A percentile compares a stretch with the other conserved stretches of the same genome.
Evolutionary conservation across 2,113 vertebrate genomes (phyloP).

Genomic region (Hippocampus mohnikei): DNA sequence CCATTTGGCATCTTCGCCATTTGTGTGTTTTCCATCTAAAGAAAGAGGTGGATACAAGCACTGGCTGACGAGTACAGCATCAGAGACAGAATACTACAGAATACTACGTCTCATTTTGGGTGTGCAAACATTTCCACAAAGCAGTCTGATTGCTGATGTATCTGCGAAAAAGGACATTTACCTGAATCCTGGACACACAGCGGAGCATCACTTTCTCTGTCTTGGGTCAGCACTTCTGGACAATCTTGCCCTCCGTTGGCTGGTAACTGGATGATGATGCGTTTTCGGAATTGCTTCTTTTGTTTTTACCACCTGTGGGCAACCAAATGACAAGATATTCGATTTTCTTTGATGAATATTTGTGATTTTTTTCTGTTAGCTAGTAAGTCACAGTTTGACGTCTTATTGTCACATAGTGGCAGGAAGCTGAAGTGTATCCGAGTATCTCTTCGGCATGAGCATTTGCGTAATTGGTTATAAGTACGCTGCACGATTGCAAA

Average conservation of each 20-base stretch:
- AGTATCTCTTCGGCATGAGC: no score
- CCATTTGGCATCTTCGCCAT: conserved; percentile 92
- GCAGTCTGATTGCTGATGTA: not conserved
- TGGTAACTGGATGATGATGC: conserved; percentile 85
- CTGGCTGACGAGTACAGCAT: not conserved
- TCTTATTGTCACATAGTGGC: no score
- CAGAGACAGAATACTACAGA: not conserved
- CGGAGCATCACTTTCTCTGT: conserved; percentile 82
- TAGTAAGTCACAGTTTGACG: no score
- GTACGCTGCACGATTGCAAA: no score
- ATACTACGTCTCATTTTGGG: no score
- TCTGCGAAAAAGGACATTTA: conserved; percentile 39
- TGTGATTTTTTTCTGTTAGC: no score
- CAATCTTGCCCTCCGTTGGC: conserved; percentile 91
- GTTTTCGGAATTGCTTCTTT: conserved; percentile 84
- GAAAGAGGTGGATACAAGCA: not conserved
- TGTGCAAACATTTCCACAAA: no score
- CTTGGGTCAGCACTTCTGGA: conserved; percentile 84
- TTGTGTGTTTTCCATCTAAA: conserved; percentile 96
- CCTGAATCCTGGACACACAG: conserved; percentile 84
- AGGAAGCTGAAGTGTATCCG: no score
- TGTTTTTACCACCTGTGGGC: conserved; percentile 65
- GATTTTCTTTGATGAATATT: no score
- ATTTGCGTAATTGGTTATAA: no score
- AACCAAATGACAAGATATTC: not conserved